Evolutionary conservation across 2,113 vertebrate genomes (phyloP), one percentile per base, ranked within the genome.

Genomic region (Motacilla tschutschensis): DNA sequence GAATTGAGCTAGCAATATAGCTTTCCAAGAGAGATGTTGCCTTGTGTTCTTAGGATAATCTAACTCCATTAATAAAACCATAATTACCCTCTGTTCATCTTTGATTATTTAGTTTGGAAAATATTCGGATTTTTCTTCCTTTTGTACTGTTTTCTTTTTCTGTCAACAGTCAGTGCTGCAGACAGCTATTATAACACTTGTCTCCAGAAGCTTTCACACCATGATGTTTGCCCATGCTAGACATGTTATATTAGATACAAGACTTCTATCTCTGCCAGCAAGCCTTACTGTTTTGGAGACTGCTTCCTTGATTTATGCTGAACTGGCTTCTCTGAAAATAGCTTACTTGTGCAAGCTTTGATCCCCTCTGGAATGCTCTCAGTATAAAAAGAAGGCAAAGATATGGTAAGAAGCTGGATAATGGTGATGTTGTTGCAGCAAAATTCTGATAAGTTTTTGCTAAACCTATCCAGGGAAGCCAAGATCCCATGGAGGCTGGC

Each of bases 221-320:
- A 2, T 38, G n/a, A 62, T 70, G 51, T 82, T 87, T 79, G 60
- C 64, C 36, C 36, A 36, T 88, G 58, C 65, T 75, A 89, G 75
- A 90, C 71, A 36, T 78, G 53, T 78, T 78, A 59, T 48, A 62
- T 66, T 69, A 65, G 75, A 50, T 65, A 72, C 21, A 76, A 92
- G 79, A 33, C 29, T 90, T 28, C 40, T 76, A 21, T 53, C 43
- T 84, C 79, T 92, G 79, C 63, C 86, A 91, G 47, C 38, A 87
- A 84, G 43, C 26, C 28, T 83, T 74, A 54, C 48, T 64, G 21
- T 75, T 62, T 87, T 75, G 44, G 36, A 88, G 54, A 33, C 36
- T 58, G 29, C 29, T 72, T 62, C 63, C 43, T 20, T 88, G 79
- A 87, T 90, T 77, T 79, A 51, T 71, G 53, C 54, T 0, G 0